A percentile compares a stretch with the other conserved stretches of the same genome.
phyloP scores from a whole-genome alignment of 2,797 vertebrate species.

The Sternarchorhynchus goeldii region DNA sequence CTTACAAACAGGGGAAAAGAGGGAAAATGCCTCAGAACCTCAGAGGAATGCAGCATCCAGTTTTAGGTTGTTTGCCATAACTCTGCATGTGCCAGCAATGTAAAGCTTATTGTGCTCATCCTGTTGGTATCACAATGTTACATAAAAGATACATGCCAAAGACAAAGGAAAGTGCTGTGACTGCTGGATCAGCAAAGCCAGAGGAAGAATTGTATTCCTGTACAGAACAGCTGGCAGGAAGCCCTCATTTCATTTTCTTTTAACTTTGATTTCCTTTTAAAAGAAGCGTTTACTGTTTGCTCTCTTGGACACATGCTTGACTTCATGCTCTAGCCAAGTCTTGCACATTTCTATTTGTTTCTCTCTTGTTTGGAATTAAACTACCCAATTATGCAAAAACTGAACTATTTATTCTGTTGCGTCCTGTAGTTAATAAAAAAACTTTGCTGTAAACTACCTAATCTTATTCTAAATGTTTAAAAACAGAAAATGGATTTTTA shows the following conservation, averaged over 20 bases:
- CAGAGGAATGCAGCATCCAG: constrained; percentile 21
- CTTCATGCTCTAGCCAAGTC: constrained; percentile 46
- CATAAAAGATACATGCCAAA: constrained; percentile 37
- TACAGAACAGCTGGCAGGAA: constrained; percentile 83
- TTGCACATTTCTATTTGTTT: constrained; percentile 46
- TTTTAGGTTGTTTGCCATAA: constrained; percentile 20
- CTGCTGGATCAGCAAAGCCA: constrained; percentile 79
- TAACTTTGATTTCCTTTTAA: constrained; percentile 79
- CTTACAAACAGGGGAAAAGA: not conserved
- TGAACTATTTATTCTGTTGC: not conserved
- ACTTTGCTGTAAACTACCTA: not conserved
- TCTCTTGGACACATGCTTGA: constrained; percentile 35
- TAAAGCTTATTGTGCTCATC: constrained; percentile 14
- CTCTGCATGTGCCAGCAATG: constrained; percentile 36
- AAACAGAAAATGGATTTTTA: not conserved
- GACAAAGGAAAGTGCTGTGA: constrained; percentile 73
- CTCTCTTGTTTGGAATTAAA: constrained; percentile 36
- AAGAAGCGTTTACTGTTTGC: constrained; percentile 61
- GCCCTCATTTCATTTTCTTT: constrained; percentile 75
- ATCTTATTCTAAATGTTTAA: not conserved
- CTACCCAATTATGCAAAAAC: constrained; percentile 8
- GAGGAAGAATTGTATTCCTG: constrained; percentile 80
- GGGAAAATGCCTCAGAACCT: not conserved
- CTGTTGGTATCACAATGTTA: constrained; percentile 16
- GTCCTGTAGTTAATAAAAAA: too few species aligned